phyloP scores from a whole-genome alignment of 2,113 vertebrate species.

The Naja naja region DNA sequence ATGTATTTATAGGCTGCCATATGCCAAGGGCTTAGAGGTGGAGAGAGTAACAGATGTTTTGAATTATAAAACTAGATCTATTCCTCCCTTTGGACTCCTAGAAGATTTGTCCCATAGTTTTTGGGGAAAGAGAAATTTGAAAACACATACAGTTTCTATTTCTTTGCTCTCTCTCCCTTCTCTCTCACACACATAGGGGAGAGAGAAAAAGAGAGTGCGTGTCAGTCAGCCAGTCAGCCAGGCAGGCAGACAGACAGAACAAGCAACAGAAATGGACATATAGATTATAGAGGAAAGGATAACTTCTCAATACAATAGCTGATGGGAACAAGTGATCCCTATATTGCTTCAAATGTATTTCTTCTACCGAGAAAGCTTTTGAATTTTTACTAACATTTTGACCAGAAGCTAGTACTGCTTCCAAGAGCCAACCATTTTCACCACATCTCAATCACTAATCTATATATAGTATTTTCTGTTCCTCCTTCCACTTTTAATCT shows the following conservation, averaged over 20 bases:
- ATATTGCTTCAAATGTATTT: neutral
- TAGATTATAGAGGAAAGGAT: neutral
- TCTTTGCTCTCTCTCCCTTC: neutral
- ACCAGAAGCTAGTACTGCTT: neutral
- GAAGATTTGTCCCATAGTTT: neutral
- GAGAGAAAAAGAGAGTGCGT: neutral
- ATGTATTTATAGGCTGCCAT: constrained; percentile 5
- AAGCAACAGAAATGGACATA: neutral
- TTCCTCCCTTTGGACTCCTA: neutral
- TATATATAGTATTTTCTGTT: neutral
- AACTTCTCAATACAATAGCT: neutral
- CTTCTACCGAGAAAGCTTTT: neutral
- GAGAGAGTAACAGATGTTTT: neutral
- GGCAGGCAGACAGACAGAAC: too few species aligned
- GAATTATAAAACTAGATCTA: neutral
- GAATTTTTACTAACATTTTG: neutral
- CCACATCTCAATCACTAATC: neutral
- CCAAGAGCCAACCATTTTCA: neutral
- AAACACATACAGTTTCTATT: neutral
- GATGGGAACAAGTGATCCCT: neutral
- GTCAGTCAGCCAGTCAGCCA: too few species aligned
- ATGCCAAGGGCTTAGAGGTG: constrained; percentile 4
- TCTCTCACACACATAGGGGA: neutral
- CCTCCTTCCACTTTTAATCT: neutral
- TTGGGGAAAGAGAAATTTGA: neutral